Evolutionary conservation across 2,113 vertebrate species (phyloP), one percentile per base, ranked within the genome.

Genomic region (Aix galericulata): DNA sequence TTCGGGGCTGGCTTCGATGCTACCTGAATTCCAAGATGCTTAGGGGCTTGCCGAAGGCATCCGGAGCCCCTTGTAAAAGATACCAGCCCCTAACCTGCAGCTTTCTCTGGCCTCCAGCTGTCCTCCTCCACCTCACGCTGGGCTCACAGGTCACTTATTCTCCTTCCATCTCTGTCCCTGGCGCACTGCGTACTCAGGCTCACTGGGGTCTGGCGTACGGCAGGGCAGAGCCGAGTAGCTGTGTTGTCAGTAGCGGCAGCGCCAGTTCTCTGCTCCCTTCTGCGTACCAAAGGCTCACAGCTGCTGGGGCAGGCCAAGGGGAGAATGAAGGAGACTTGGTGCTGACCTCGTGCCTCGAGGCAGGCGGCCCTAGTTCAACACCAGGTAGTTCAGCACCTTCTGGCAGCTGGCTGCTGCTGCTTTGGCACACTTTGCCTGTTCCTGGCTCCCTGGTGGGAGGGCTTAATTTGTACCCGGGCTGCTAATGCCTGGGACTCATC

Each of bases 1-100:
- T 88, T 71, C 88, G 82, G 68, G 93, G 81, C 94, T 95, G 97
- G 86, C 82, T 97, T 89, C 91, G 90, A 95, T 96, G 95, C 92
- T 93, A 58, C 88, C 93, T 86, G 81, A 86, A 82, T 67, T 83
- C 17, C 8, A 67, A 71, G 92, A 81, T 93, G 86, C 92, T 92
- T 67, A 75, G 79, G 71, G 72, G 80, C 95, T 95, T 52, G 2
- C 69, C 20, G 50, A 86, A 66, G 87, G 38, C 88, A 69, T 80
- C 88, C 88, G 36, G 93, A 93, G 88, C 86, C 73, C 86, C 12
- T 86, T 55, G 66, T 86, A 76, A 86, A 94, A 92, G 77, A 89
- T 95, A 86, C 79, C 86, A 86, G 88, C 15, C 38, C 86, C 78
- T 86, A 0, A 20, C 82, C 92, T 21, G 11, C 82, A 92, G 91